A percentile compares a stretch with the other conserved stretches of the same genome.
Conservation (phyloP, 2,113 vertebrate genomes). For the Saguinus imperator region DNA sequence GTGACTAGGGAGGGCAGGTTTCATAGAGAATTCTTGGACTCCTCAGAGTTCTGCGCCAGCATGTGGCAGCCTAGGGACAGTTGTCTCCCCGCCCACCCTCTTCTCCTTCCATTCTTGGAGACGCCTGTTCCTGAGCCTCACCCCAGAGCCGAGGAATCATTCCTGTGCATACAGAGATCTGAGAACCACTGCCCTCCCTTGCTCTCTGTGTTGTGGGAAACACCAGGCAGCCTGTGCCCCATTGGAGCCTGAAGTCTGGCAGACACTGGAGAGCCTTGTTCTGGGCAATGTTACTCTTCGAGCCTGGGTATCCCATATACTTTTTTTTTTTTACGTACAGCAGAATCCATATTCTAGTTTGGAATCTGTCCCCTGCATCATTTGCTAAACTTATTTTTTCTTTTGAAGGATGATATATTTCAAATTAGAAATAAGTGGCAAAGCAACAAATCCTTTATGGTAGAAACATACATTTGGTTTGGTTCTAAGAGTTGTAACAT, state of each 20-base stretch:
- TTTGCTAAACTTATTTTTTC: conserved; percentile 22
- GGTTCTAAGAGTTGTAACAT: neutral
- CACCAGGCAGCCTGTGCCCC: too few relatives aligned
- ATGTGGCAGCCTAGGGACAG: neutral
- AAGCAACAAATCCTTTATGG: neutral
- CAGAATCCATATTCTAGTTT: neutral
- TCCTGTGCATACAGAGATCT: neutral
- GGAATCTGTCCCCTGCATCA: neutral
- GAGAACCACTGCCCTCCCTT: neutral
- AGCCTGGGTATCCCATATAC: neutral
- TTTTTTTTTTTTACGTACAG: neutral
- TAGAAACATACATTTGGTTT: neutral
- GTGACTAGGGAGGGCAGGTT: neutral
- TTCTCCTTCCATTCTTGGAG: neutral
- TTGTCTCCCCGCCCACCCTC: neutral
- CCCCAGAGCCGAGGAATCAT: neutral
- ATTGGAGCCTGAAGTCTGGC: neutral
- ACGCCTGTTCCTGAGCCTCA: neutral
- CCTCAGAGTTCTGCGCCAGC: neutral
- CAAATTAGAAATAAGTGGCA: neutral
- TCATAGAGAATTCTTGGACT: neutral
- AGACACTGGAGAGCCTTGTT: neutral
- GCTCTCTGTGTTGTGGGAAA: neutral
- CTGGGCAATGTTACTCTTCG: neutral
- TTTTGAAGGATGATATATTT: neutral